These are phyloP conservation scores for Lota lota DNA, from an alignment of 2,113 vertebrate genomes.

Conservation along the genomic window DNA sequence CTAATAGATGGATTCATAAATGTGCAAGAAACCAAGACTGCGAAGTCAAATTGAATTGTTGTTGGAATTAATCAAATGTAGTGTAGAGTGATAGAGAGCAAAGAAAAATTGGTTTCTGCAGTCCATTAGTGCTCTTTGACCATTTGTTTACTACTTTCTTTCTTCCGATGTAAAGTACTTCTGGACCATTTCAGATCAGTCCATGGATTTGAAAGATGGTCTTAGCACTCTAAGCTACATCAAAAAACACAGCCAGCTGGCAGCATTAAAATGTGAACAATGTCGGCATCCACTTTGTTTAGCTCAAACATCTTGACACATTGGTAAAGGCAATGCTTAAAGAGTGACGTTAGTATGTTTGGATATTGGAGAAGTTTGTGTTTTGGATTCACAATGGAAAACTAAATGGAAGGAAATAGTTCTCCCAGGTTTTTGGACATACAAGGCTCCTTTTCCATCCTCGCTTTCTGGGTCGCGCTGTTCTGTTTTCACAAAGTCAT, in stretches of 20 bases:
- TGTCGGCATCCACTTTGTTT: neutral
- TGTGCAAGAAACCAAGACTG: conserved; percentile 31
- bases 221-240: conserved; percentile 46
- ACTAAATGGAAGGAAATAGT: conserved; percentile 14
- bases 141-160: conserved; percentile 42
- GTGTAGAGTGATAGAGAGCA: conserved; percentile 23
- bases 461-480: no score
- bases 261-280: conserved; percentile 30
- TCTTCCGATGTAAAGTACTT: conserved; percentile 45
- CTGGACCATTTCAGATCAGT: conserved; percentile 42
- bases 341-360: no score
- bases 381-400: conserved; percentile 20
- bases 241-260: conserved; percentile 10
- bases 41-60: conserved; percentile 50
- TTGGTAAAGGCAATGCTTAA: no score
- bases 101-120: conserved; percentile 40
- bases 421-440: conserved; percentile 6
- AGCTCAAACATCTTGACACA: neutral
- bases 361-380: no score
- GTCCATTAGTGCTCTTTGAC: conserved; percentile 60
- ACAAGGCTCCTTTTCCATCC: conserved; percentile 14
- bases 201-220: conserved; percentile 51
- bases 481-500: no score
- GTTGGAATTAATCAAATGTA: conserved; percentile 53
- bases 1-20: conserved; percentile 19